phyloP scores from a whole-genome alignment of 2,888 invertebrate genomes.

The Catocala fraxini region DNA sequence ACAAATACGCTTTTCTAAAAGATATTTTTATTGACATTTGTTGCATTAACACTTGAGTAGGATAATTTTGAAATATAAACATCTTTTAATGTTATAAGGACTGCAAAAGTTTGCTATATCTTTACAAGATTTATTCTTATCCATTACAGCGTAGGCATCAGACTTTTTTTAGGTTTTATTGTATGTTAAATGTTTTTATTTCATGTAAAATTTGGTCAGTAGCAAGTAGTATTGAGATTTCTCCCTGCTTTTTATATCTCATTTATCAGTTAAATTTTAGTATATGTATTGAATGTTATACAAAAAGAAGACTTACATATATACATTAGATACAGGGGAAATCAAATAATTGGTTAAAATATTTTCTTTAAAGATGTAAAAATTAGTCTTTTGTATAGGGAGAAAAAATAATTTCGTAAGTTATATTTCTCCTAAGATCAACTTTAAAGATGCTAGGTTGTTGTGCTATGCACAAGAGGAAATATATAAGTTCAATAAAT shows the following conservation, averaged over 20 bases:
- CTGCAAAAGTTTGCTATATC: constrained; percentile 79
- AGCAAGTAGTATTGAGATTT: constrained; percentile 51
- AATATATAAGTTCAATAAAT: constrained; percentile 40
- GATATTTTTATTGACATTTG: constrained; percentile 64
- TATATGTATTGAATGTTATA: constrained; percentile 48
- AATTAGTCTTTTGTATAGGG: constrained; percentile 53
- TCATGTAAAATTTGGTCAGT: constrained; percentile 58
- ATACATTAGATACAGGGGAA: constrained; percentile 61
- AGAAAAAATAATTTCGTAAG: constrained; percentile 65
- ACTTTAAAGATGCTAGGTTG: constrained; percentile 54
- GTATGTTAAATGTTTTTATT: constrained; percentile 56
- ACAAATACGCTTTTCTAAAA: constrained; percentile 66
- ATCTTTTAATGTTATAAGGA: constrained; percentile 74
- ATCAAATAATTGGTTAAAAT: constrained; percentile 58
- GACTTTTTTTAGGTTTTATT: constrained; percentile 59
- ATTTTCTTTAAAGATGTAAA: constrained; percentile 50
- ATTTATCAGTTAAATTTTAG: constrained; percentile 51
- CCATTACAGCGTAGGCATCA: constrained; percentile 64
- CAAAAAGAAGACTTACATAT: constrained; percentile 55
- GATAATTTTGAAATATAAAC: constrained; percentile 66
- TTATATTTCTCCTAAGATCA: constrained; percentile 71
- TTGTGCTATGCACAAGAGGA: constrained; percentile 47
- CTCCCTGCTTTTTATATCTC: constrained; percentile 46
- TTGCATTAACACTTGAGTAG: constrained; percentile 72
- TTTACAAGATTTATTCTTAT: constrained; percentile 70